A percentile compares a stretch with the other conserved stretches of the same genome.
These are phyloP conservation scores for Oreochromis niloticus DNA, from an alignment of 2,113 vertebrate species.

Conservation along the genomic window DNA sequence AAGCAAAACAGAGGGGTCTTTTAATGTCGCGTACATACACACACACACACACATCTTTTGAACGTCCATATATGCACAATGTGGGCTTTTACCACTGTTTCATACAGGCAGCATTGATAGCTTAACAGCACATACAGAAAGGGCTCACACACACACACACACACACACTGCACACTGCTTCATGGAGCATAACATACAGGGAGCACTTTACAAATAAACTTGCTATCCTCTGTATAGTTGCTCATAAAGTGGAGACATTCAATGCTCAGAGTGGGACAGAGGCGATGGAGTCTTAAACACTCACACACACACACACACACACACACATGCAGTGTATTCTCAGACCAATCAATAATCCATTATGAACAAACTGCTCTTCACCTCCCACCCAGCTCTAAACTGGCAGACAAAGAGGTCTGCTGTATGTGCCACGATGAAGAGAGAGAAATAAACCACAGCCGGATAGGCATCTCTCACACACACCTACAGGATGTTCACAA, in stretches of 20 bases:
- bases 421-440: conserved; percentile 56
- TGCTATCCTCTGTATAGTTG: conserved; percentile 38
- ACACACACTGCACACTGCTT: not conserved
- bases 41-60: not conserved
- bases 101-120: conserved; percentile 64
- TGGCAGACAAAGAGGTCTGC: conserved; percentile 72
- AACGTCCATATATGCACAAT: conserved; percentile 44
- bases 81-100: conserved; percentile 58
- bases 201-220: conserved; percentile 46
- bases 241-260: conserved; percentile 60
- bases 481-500: not conserved
- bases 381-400: conserved; percentile 72
- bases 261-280: conserved; percentile 39
- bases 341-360: conserved; percentile 92
- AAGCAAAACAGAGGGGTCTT: conserved; percentile 60
- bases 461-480: conserved; percentile 12
- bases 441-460: conserved; percentile 38
- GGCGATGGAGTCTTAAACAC: conserved; percentile 31
- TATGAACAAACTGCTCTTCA: conserved; percentile 84
- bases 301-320: conserved; percentile 50
- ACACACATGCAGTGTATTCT: conserved; percentile 68
- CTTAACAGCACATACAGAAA: conserved; percentile 33
- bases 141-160: not conserved
- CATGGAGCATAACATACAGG: conserved; percentile 32
- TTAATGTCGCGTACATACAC: conserved; percentile 35